These are phyloP conservation scores for Menidia menidia DNA, from an alignment of 2,797 vertebrate species.

Conservation along the genomic window DNA sequence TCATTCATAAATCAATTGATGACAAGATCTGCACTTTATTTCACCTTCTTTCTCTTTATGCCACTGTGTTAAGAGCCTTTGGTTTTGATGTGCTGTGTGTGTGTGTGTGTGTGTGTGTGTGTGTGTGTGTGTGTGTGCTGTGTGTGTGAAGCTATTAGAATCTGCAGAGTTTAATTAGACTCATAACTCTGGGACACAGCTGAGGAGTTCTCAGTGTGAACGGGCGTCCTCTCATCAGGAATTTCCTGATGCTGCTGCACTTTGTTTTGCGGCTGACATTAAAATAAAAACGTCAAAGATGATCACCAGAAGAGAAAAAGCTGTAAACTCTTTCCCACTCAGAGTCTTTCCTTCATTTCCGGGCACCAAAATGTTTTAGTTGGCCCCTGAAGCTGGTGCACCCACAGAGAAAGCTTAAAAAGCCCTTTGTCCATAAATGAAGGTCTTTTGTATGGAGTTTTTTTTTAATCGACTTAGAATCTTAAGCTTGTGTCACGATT, in stretches of 20 bases:
- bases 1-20: slow-evolving; percentile 13
- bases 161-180: slow-evolving; percentile 65
- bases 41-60: not conserved
- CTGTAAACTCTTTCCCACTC: not conserved
- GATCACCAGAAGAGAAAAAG: not conserved
- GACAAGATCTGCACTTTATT: slow-evolving; percentile 14
- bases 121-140: no score
- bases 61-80: slow-evolving; percentile 14
- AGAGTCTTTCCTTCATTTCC: not conserved
- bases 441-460: not conserved
- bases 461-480: not conserved
- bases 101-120: not conserved
- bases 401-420: not conserved
- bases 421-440: no score
- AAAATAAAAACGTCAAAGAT: not conserved
- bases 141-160: slow-evolving; percentile 55
- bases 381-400: not conserved
- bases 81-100: slow-evolving; percentile 30
- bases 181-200: slow-evolving; percentile 31
- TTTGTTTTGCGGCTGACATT: slow-evolving; percentile 1
- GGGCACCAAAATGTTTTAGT: not conserved
- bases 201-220: slow-evolving; percentile 34
- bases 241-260: slow-evolving; percentile 1
- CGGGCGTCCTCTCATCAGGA: not conserved
- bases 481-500: not conserved